Evolutionary conservation across 1,140 invertebrate species (phyloP).

Genomic region (Drosophila pectinifera): DNA sequence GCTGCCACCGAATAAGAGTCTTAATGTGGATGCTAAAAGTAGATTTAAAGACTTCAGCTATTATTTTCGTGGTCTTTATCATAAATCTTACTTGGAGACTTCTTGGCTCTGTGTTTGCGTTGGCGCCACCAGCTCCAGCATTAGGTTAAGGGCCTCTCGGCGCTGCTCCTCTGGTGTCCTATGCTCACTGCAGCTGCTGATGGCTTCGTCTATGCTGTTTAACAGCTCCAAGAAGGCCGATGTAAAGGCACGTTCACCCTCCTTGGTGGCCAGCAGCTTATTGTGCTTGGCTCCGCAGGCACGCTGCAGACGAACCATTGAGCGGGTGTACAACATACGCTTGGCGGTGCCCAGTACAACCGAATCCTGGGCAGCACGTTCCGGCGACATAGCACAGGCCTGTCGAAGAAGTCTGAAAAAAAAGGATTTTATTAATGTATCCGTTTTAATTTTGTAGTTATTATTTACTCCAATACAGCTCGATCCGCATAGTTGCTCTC

Average conservation of each 20-base stretch:
- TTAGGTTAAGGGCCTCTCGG: conserved; percentile 76
- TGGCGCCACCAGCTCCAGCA: conserved; percentile 74
- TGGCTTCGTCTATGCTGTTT: conserved; percentile 62
- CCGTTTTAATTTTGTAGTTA: neutral
- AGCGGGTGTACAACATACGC: conserved; percentile 76
- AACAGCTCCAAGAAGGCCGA: conserved; percentile 66
- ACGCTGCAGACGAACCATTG: conserved; percentile 65
- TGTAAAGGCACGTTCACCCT: conserved; percentile 68
- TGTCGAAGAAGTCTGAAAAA: conserved; percentile 61
- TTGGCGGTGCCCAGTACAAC: conserved; percentile 64
- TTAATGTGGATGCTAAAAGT: conserved; percentile 66
- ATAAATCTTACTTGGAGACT: conserved; percentile 65
- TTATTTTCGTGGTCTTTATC: neutral
- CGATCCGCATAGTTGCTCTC: conserved; percentile 85
- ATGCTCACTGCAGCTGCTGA: conserved; percentile 37
- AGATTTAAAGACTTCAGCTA: fast-evolving
- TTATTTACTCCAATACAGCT: conserved; percentile 85
- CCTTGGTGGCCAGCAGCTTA: conserved; percentile 70
- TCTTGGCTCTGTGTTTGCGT: conserved; percentile 77
- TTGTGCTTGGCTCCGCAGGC: conserved; percentile 69
- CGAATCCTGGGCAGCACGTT: conserved; percentile 28
- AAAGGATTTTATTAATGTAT: neutral
- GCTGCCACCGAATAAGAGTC: conserved; percentile 72
- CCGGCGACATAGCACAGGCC: conserved; percentile 70
- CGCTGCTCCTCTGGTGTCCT: conserved; percentile 65